These are phyloP conservation scores for Archilochus colubris DNA, from an alignment of 2,113 vertebrate species.

Conservation along the genomic window DNA sequence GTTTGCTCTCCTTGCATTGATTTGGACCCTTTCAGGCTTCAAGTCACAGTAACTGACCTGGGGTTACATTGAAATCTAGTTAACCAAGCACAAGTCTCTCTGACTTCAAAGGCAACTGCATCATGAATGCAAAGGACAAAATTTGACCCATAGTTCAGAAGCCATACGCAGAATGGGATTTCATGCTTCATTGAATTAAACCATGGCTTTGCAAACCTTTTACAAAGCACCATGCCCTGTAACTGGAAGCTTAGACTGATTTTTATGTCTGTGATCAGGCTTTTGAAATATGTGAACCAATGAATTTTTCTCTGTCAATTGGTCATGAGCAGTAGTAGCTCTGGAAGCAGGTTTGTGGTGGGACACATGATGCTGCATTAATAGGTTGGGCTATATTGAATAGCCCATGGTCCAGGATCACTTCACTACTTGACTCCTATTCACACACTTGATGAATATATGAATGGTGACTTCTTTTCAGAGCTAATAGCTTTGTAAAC, in stretches of 20 bases:
- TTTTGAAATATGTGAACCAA: neutral
- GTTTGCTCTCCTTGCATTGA: neutral
- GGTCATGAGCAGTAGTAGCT: neutral
- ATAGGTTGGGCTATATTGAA: neutral
- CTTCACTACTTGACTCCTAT: neutral
- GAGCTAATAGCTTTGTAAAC: neutral
- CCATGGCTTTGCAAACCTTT: neutral
- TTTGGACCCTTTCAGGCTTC: neutral
- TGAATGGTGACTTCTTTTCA: neutral
- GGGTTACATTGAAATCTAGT: neutral
- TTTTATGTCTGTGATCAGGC: neutral
- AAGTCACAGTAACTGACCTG: neutral
- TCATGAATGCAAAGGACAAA: neutral
- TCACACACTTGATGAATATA: neutral
- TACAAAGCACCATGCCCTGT: neutral
- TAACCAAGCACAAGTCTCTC: neutral
- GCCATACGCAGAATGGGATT: neutral
- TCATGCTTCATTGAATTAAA: neutral
- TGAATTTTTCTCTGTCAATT: neutral
- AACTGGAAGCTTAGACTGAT: neutral
- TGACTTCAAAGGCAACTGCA: neutral
- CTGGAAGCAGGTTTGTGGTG: neutral
- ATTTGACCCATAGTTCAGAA: neutral
- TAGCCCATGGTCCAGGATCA: neutral
- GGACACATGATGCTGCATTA: neutral